Evolutionary conservation across 2,113 vertebrate species (phyloP).

Genomic region (Shinisaurus crocodilurus): DNA sequence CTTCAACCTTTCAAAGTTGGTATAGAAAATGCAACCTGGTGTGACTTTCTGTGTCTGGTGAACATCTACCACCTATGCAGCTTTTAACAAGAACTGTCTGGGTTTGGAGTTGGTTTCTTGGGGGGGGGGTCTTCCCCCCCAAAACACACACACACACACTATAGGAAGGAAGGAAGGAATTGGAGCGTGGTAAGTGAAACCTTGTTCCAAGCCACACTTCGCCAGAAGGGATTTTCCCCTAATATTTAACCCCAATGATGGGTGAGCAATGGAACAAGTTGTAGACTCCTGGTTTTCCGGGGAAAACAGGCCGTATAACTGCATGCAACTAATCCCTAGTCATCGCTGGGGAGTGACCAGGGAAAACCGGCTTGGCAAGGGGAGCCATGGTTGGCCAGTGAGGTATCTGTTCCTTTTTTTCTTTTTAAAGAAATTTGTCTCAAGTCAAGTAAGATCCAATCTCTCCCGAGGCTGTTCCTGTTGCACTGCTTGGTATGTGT

Average conservation of each 20-base stretch:
- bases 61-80: background rate
- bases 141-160: background rate
- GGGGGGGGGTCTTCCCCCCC: background rate
- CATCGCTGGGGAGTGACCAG: background rate
- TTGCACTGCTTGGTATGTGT: too few relatives aligned
- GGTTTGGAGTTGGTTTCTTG: background rate
- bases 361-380: conserved; percentile 23
- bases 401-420: background rate
- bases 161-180: background rate
- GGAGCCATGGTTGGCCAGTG: background rate
- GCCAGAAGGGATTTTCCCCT: background rate
- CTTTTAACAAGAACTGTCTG: background rate
- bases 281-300: background rate
- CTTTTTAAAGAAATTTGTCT: background rate
- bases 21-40: background rate
- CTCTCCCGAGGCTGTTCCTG: background rate
- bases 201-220: background rate
- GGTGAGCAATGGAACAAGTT: background rate
- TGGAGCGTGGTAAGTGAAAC: background rate
- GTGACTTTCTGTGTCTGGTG: background rate
- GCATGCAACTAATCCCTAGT: background rate
- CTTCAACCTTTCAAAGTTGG: background rate
- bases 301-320: conserved; percentile 5
- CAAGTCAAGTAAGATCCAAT: background rate
- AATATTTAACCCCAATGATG: conserved; percentile 17